These are phyloP conservation scores for Ischnus inquisitorius DNA, from an alignment of 2,888 invertebrate species.

Conservation along the genomic window DNA sequence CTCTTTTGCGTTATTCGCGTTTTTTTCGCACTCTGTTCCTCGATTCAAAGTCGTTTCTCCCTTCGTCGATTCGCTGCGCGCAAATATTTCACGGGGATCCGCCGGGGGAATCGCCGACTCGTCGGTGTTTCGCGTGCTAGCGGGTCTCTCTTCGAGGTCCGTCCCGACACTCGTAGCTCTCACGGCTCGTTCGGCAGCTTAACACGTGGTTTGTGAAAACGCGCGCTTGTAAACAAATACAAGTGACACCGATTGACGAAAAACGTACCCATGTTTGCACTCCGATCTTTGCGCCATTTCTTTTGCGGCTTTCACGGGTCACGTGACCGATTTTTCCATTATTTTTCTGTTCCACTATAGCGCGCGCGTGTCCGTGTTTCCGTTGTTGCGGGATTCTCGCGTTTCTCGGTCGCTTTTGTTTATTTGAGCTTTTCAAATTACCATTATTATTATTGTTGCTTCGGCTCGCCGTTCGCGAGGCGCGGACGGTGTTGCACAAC, in stretches of 20 bases:
- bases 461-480: no score
- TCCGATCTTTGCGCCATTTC: constrained; percentile 88
- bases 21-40: no score
- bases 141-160: no score
- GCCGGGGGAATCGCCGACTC: no score
- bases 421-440: neutral
- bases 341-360: constrained; percentile 49
- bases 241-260: constrained; percentile 90
- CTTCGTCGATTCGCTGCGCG: constrained; percentile 2
- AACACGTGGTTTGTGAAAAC: constrained; percentile 92
- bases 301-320: constrained; percentile 84
- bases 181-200: constrained; percentile 80
- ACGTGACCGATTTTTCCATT: constrained; percentile 87
- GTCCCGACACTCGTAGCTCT: neutral
- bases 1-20: no score
- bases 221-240: constrained; percentile 93
- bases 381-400: neutral
- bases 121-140: neutral
- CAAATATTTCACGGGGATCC: neutral
- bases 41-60: neutral
- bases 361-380: no score
- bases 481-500: no score
- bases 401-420: neutral
- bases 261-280: constrained; percentile 87
- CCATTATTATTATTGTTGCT: no score